These are phyloP conservation scores for Macrotis lagotis DNA, from an alignment of 2,113 vertebrate genomes.

Conservation along the genomic window DNA sequence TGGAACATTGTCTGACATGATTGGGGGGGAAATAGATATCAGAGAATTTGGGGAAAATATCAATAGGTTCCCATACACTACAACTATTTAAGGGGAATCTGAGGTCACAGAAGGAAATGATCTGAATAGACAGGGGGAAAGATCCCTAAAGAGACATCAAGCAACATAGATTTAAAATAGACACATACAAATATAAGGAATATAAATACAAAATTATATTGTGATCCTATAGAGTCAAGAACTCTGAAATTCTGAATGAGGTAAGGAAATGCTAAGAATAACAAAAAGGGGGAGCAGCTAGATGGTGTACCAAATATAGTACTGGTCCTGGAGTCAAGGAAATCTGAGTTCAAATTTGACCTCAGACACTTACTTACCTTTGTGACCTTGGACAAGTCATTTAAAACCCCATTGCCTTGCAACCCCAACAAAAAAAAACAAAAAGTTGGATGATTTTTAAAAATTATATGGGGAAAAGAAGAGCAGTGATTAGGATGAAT, in stretches of 20 bases:
- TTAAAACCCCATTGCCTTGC: too few relatives aligned
- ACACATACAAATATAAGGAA: neutral
- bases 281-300: neutral
- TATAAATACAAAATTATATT: neutral
- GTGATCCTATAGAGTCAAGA: neutral
- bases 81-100: neutral
- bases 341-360: too few relatives aligned
- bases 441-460: too few relatives aligned
- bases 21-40: neutral
- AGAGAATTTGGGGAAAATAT: neutral
- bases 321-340: too few relatives aligned
- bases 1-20: neutral
- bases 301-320: too few relatives aligned
- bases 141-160: neutral
- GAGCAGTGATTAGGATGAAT: neutral
- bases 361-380: too few relatives aligned
- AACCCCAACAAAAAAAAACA: too few relatives aligned
- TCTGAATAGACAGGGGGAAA: neutral
- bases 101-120: neutral
- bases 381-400: too few relatives aligned
- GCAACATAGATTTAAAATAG: neutral
- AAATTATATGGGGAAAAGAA: neutral
- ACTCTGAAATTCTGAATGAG: neutral
- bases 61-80: neutral
- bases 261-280: neutral